phyloP scores from a whole-genome alignment of 2,113 vertebrate species.

The Apeltes quadracus region DNA sequence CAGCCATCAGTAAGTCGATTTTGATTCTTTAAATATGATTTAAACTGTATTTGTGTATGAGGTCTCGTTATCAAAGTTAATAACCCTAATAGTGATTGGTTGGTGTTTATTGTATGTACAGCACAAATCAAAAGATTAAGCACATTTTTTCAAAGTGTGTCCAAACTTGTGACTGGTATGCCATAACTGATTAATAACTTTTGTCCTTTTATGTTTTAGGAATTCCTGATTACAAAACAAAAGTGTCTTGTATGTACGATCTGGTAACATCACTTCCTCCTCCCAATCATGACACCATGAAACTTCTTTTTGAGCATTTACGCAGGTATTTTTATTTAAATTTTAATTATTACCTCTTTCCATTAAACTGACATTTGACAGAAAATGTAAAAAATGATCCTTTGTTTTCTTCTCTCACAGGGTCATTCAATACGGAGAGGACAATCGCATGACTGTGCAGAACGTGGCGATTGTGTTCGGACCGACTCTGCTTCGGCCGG shows the following conservation, averaged over 20 bases:
- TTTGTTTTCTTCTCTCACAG: slow-evolving; percentile 61
- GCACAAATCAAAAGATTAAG: no score
- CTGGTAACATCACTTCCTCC: slow-evolving; percentile 84
- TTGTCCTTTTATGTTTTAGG: slow-evolving; percentile 73
- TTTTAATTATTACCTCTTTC: neutral
- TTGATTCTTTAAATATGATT: neutral
- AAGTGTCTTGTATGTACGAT: slow-evolving; percentile 78
- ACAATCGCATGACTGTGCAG: slow-evolving; percentile 94
- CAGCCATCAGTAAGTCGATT: slow-evolving; percentile 78
- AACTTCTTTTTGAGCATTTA: slow-evolving; percentile 89
- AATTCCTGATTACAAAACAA: slow-evolving; percentile 78
- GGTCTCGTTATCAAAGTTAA: neutral
- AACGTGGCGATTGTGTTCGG: slow-evolving; percentile 95
- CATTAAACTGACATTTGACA: neutral
- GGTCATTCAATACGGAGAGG: slow-evolving; percentile 84
- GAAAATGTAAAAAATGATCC: neutral
- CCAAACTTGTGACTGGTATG: no score
- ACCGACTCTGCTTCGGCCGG: slow-evolving; percentile 90
- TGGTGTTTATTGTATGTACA: neutral
- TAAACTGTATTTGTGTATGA: neutral
- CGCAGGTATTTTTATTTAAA: slow-evolving; percentile 80
- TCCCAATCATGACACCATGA: slow-evolving; percentile 88
- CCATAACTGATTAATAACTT: neutral
- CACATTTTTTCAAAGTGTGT: no score
- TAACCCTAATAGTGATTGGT: neutral